Percentiles rank a stretch among this genome's conserved stretches.
Evolutionary conservation across 2,113 vertebrate genomes (phyloP).

Genomic region (Camelus dromedarius): DNA sequence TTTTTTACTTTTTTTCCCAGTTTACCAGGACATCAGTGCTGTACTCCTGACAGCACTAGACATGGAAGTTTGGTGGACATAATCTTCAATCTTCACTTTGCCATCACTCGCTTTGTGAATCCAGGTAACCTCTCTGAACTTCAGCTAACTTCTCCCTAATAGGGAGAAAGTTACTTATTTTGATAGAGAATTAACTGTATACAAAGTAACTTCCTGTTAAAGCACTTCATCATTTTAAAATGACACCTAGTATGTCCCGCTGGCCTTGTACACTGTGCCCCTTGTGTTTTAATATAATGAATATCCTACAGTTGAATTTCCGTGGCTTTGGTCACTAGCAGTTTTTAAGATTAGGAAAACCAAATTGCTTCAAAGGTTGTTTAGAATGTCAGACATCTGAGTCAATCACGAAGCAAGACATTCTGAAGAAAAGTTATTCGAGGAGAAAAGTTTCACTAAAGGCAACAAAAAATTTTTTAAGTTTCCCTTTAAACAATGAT

Average conservation of each 20-base stretch:
- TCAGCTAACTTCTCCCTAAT: background rate
- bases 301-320: background rate
- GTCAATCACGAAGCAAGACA: background rate
- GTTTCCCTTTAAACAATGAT: background rate
- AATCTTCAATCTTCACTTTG: background rate
- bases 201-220: background rate
- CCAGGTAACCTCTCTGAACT: background rate
- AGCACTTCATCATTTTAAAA: background rate
- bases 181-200: conserved; percentile 26
- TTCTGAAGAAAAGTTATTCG: background rate
- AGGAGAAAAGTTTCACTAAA: background rate
- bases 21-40: background rate
- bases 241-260: background rate
- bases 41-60: background rate
- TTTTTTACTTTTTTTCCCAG: background rate
- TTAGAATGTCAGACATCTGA: background rate
- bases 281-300: conserved; percentile 44
- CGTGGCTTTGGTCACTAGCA: background rate
- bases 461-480: background rate
- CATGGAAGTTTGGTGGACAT: background rate
- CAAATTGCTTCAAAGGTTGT: conserved; percentile 29
- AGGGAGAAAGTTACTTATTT: background rate
- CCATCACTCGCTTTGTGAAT: background rate
- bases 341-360: conserved; percentile 23
- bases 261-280: background rate